Evolutionary conservation across 1,140 invertebrate genomes (phyloP).

Genomic region (Sarcophaga bullata): DNA sequence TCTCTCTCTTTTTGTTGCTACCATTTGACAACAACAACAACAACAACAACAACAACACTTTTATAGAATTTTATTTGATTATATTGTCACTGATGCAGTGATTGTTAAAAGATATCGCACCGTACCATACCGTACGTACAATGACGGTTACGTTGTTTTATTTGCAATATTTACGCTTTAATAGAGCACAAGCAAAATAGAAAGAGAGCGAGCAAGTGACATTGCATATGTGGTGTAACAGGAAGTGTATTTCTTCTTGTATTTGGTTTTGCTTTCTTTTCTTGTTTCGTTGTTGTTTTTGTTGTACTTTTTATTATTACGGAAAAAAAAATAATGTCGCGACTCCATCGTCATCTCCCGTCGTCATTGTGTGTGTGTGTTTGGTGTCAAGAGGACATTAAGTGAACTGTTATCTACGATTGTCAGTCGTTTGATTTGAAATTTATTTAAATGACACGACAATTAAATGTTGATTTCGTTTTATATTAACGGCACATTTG

Average conservation of each 20-base stretch:
- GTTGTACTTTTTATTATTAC: background rate
- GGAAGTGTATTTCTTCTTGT: no score
- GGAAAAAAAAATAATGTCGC: no score
- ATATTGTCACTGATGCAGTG: conserved; percentile 38
- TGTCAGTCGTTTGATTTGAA: conserved; percentile 8
- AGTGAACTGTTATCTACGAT: background rate
- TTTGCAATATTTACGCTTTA: no score
- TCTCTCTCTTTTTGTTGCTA: background rate
- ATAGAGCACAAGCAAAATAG: no score
- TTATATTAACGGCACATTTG: no score
- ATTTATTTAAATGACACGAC: conserved; percentile 14
- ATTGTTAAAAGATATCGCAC: conserved; percentile 30
- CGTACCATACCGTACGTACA: background rate
- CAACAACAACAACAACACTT: background rate
- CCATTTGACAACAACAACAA: conserved; percentile 5
- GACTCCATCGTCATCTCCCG: no score
- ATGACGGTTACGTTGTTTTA: no score
- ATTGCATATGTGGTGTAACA: background rate
- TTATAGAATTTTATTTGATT: conserved; percentile 36
- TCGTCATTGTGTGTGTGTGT: background rate
- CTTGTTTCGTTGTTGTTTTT: background rate
- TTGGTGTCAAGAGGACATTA: background rate
- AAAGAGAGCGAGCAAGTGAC: no score
- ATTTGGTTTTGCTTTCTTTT: no score
- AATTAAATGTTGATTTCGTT: conserved; percentile 19